phyloP scores from a whole-genome alignment of 2,888 invertebrate species.

The Mylabris sibirica region DNA sequence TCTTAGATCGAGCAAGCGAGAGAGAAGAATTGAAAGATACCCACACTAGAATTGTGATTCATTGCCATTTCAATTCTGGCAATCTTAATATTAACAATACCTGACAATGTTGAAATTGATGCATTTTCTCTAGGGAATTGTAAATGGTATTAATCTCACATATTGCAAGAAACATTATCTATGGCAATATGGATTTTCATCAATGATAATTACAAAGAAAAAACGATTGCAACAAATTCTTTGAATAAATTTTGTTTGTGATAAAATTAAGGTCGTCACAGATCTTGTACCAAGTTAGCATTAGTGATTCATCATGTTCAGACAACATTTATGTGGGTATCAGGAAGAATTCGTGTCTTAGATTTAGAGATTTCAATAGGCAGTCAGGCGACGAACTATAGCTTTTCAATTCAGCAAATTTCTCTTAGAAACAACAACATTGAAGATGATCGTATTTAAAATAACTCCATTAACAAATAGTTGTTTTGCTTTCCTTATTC shows the following conservation, averaged over 20 bases:
- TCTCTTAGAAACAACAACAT: too few species aligned
- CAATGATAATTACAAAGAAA: not conserved
- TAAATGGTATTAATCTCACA: constrained; percentile 43
- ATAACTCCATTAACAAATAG: constrained; percentile 29
- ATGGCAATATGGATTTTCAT: constrained; percentile 18
- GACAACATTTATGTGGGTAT: not conserved
- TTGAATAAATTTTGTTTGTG: not conserved
- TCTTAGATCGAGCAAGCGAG: not conserved
- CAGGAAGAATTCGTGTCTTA: not conserved
- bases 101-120: constrained; percentile 48
- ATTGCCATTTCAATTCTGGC: constrained; percentile 30
- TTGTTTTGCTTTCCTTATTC: constrained; percentile 16
- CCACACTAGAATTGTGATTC: constrained; percentile 24
- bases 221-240: not conserved
- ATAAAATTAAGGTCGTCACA: constrained; percentile 6
- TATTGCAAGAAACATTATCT: constrained; percentile 26
- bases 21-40: not conserved
- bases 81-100: constrained; percentile 33
- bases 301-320: not conserved
- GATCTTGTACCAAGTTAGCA: not conserved
- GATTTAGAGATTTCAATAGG: not conserved
- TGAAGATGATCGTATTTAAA: too few species aligned
- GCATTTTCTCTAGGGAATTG: constrained; percentile 54
- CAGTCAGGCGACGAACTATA: not conserved
- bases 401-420: too few species aligned